phyloP scores from a whole-genome alignment of 1,140 invertebrate species.

The Drosophila pectinifera region DNA sequence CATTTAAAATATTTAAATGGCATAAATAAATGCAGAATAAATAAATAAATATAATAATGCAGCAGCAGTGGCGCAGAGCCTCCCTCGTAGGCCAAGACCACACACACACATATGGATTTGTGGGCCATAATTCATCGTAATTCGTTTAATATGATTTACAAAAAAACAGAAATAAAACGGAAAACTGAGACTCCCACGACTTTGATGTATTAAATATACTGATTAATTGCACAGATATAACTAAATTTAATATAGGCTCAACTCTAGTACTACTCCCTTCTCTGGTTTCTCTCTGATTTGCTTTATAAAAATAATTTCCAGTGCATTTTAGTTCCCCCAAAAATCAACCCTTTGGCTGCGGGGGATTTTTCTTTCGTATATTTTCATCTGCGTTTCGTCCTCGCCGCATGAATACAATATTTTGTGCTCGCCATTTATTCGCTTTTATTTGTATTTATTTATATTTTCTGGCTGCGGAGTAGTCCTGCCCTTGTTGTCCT shows the following conservation, averaged over 20 bases:
- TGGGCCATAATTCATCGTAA: conserved; percentile 70
- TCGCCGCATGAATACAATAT: conserved; percentile 57
- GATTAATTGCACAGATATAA: not conserved
- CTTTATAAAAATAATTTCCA: not conserved
- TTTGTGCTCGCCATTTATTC: conserved; percentile 60
- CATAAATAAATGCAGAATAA: conserved; percentile 80
- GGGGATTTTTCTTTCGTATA: not conserved
- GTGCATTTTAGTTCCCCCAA: conserved; percentile 8
- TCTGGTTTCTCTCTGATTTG: no score
- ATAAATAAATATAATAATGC: conserved; percentile 77
- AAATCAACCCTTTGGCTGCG: conserved; percentile 8
- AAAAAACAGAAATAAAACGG: conserved; percentile 63
- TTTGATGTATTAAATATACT: not conserved
- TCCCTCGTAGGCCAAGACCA: not conserved
- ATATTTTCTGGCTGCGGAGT: conserved; percentile 57
- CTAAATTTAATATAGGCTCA: not conserved
- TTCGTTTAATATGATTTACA: conserved; percentile 80
- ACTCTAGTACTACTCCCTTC: not conserved
- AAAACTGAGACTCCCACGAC: conserved; percentile 22
- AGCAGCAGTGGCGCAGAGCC: conserved; percentile 41
- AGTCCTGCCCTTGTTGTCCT: conserved; percentile 43
- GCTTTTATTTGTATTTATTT: conserved; percentile 70
- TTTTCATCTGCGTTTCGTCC: conserved; percentile 23
- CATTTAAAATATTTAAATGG: conserved; percentile 77
- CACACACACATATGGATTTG: conserved; percentile 53